Conservation (phyloP, 2,797 vertebrate genomes). For the Manis pentadactyla region DNA sequence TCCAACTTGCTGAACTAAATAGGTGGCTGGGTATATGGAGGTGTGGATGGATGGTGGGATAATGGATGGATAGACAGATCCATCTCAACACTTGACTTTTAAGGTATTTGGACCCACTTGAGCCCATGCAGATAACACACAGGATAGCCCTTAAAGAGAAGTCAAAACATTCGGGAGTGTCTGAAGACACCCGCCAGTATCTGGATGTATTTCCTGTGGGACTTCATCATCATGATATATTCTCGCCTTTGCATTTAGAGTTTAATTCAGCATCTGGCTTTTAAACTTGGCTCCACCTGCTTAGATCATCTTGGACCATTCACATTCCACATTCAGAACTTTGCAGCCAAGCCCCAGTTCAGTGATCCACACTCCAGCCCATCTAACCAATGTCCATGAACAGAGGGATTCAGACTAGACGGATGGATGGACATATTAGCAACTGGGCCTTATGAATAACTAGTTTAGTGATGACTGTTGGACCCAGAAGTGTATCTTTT, state of each 20-base stretch:
- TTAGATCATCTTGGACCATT: background rate
- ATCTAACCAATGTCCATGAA: background rate
- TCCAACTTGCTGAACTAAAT: background rate
- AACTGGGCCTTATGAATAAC: background rate
- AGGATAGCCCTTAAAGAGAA: background rate
- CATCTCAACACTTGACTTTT: background rate
- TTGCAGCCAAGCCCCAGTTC: background rate
- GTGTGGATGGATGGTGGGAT: rapidly evolving
- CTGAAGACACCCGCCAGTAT: background rate
- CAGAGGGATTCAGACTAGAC: background rate
- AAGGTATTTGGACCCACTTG: background rate
- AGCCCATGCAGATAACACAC: no score
- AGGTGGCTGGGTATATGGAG: background rate
- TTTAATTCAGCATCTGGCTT: background rate
- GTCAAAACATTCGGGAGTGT: background rate
- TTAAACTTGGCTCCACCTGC: background rate
- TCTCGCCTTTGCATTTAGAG: background rate
- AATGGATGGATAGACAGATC: background rate
- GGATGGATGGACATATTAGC: background rate
- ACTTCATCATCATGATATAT: background rate
- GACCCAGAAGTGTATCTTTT: background rate
- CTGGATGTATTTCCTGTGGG: background rate
- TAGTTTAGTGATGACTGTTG: background rate
- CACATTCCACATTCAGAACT: background rate
- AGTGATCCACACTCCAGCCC: background rate